Conservation (phyloP, 2,113 vertebrate genomes). For the Xenopus borealis region DNA sequence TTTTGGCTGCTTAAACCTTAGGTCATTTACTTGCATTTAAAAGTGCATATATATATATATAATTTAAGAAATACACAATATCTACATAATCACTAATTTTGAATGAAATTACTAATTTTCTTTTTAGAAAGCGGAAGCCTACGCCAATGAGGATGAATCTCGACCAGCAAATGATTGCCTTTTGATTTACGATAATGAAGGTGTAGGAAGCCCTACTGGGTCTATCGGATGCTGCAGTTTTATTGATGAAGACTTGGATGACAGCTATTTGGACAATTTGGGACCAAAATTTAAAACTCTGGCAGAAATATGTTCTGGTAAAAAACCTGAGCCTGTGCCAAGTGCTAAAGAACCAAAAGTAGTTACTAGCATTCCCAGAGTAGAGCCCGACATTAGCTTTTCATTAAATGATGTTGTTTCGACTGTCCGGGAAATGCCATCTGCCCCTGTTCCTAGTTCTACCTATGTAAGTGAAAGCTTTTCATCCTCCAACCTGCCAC, state of each 20-base stretch:
- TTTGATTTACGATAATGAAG: conserved; percentile 78
- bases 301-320: conserved; percentile 82
- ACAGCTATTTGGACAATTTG: conserved; percentile 80
- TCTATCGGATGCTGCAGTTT: conserved; percentile 87
- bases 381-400: conserved; percentile 60
- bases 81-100: no score
- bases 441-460: conserved; percentile 55
- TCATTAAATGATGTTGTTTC: conserved; percentile 65
- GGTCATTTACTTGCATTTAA: no score
- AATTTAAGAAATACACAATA: no score
- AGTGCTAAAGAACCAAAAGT: conserved; percentile 59
- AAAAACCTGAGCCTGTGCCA: conserved; percentile 66
- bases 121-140: conserved; percentile 76
- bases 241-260: conserved; percentile 77
- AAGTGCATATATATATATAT: no score
- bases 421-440: conserved; percentile 59
- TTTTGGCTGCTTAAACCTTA: no score
- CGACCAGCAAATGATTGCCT: conserved; percentile 68
- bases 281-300: conserved; percentile 88
- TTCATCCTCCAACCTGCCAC: conserved; percentile 59
- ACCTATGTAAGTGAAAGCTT: conserved; percentile 58
- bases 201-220: conserved; percentile 69
- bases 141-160: conserved; percentile 66
- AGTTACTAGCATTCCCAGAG: conserved; percentile 49
- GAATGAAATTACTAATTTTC: background rate